Conservation (phyloP, 2,888 invertebrate species). For the Epistrophe eligans region DNA sequence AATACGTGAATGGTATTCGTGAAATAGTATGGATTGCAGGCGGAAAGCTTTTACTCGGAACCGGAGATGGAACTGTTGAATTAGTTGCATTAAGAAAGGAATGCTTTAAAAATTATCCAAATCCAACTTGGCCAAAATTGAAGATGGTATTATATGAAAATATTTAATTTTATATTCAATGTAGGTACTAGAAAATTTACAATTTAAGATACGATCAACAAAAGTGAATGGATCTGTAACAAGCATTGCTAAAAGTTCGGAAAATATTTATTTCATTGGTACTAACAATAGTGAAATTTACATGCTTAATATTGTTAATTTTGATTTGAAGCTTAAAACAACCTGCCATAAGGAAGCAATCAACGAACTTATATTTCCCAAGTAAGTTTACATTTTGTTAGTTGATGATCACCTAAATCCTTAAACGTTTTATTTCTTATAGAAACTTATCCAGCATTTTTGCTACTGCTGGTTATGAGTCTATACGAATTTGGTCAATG, state of each 20-base stretch:
- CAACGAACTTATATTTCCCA: conserved; percentile 92
- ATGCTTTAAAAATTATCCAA: conserved; percentile 82
- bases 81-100: conserved; percentile 87
- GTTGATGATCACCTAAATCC: neutral
- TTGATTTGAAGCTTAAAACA: conserved; percentile 88
- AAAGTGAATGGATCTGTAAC: conserved; percentile 89
- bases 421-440: conserved; percentile 19
- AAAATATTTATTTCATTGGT: conserved; percentile 89
- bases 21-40: conserved; percentile 87
- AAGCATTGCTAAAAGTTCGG: conserved; percentile 87
- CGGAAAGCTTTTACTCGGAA: conserved; percentile 90
- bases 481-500: conserved; percentile 94
- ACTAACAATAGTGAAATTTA: conserved; percentile 93
- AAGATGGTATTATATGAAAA: conserved; percentile 83
- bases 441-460: conserved; percentile 93
- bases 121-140: conserved; percentile 86
- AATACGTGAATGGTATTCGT: conserved; percentile 85
- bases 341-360: conserved; percentile 93
- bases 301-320: conserved; percentile 88
- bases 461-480: conserved; percentile 93
- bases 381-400: conserved; percentile 85
- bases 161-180: neutral
- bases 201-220: conserved; percentile 84
- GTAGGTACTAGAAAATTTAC: neutral
- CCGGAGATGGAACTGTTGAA: conserved; percentile 93